A percentile compares a stretch with the other conserved stretches of the same genome.
These are phyloP conservation scores for Pseudocheirus occidentalis DNA, from an alignment of 2,797 vertebrate species.

Conservation along the genomic window DNA sequence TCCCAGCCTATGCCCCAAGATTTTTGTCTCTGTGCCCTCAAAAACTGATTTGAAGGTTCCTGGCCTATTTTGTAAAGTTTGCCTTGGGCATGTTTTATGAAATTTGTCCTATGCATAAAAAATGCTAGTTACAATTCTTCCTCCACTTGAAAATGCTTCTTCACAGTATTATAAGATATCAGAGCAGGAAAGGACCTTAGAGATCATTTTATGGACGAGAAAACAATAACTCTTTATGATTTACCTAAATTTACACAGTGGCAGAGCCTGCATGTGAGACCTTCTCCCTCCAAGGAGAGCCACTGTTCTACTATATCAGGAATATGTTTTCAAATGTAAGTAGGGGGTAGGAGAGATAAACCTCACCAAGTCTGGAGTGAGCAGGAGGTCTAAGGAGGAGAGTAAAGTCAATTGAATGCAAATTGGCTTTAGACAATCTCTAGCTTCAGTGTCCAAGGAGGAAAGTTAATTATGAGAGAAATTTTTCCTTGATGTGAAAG, in stretches of 20 bases:
- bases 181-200: background rate
- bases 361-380: background rate
- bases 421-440: background rate
- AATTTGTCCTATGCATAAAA: background rate
- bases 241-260: background rate
- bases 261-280: background rate
- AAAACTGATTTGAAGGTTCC: background rate
- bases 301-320: background rate
- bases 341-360: background rate
- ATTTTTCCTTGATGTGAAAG: slow-evolving; percentile 68
- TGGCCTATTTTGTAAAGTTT: background rate
- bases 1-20: background rate
- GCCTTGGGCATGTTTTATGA: background rate
- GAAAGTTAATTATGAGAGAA: slow-evolving; percentile 42
- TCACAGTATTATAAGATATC: background rate
- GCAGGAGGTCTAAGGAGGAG: background rate
- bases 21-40: background rate
- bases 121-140: background rate
- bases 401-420: background rate
- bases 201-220: background rate
- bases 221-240: background rate
- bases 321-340: background rate
- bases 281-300: background rate
- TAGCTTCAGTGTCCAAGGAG: background rate
- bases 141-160: background rate